Evolutionary conservation across 2,888 invertebrate genomes (phyloP).

Genomic region (Gerris lacustris): DNA sequence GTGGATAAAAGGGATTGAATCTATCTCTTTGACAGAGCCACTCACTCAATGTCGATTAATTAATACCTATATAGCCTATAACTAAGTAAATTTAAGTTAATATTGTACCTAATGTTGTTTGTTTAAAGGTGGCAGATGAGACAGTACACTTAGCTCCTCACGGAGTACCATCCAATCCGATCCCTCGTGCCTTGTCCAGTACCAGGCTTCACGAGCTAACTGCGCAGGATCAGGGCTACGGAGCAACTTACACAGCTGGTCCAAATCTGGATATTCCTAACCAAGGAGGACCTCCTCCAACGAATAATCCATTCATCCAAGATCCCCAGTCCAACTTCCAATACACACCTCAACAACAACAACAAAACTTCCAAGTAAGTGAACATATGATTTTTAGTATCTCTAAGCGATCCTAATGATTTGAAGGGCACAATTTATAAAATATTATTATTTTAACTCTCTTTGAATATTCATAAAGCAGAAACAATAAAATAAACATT

Average conservation of each 20-base stretch:
- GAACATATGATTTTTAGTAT: too few relatives aligned
- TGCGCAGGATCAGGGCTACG: conserved; percentile 55
- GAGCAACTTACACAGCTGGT: conserved; percentile 61
- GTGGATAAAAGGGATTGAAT: too few relatives aligned
- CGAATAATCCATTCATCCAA: background rate
- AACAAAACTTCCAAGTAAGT: background rate
- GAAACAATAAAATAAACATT: too few relatives aligned
- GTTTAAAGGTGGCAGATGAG: conserved; percentile 49
- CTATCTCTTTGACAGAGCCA: too few relatives aligned
- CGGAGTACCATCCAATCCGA: conserved; percentile 84
- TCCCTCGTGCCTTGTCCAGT: conserved; percentile 73
- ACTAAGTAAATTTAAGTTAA: too few relatives aligned
- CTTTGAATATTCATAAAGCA: too few relatives aligned
- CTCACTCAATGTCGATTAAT: too few relatives aligned
- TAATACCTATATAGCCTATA: too few relatives aligned
- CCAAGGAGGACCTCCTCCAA: conserved; percentile 32
- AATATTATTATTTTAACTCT: too few relatives aligned
- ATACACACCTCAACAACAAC: background rate
- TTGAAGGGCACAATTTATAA: too few relatives aligned
- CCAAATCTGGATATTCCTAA: conserved; percentile 56
- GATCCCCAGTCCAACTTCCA: background rate
- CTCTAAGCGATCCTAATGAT: too few relatives aligned
- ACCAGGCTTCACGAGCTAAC: conserved; percentile 65
- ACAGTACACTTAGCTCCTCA: conserved; percentile 85
- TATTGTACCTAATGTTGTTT: too few relatives aligned